A percentile compares a stretch with the other conserved stretches of the same genome.
Evolutionary conservation across 2,797 vertebrate species (phyloP).

Genomic region (Myiotriccus ornatus): DNA sequence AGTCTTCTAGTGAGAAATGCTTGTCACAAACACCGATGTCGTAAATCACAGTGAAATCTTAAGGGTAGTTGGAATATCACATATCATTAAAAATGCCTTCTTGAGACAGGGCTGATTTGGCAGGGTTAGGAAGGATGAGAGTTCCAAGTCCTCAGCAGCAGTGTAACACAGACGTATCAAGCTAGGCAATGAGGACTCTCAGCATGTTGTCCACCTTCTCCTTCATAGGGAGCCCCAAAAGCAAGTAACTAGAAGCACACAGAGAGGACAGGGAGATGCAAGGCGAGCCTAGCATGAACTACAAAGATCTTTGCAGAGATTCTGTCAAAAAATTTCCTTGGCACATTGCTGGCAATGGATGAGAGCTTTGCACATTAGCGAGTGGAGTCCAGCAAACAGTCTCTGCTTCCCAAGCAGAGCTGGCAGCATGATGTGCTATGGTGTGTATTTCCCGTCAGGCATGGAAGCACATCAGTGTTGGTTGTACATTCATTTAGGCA

Average conservation of each 20-base stretch:
- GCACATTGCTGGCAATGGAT: rapidly evolving
- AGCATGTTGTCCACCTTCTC: background rate
- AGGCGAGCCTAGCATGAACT: background rate
- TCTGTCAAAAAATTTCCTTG: background rate
- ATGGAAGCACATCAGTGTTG: background rate
- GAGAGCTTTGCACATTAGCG: background rate
- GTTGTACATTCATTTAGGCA: background rate
- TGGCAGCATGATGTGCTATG: rapidly evolving
- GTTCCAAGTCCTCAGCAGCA: background rate
- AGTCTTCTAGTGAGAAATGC: background rate
- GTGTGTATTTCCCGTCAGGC: background rate
- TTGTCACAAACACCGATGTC: background rate
- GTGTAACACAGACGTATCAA: rapidly evolving
- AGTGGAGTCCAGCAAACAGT: background rate
- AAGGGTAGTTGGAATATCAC: background rate
- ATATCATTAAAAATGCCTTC: background rate
- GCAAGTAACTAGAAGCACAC: background rate
- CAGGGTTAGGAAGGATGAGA: background rate
- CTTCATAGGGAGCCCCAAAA: background rate
- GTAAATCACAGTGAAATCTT: background rate
- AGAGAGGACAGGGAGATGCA: background rate
- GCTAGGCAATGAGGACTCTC: background rate
- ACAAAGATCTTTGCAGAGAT: background rate
- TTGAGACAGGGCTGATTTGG: background rate
- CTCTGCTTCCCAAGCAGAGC: background rate